A percentile compares a stretch with the other conserved stretches of the same genome.
Evolutionary conservation across 2,113 vertebrate species (phyloP).

Genomic region (Reinhardtius hippoglossoides): DNA sequence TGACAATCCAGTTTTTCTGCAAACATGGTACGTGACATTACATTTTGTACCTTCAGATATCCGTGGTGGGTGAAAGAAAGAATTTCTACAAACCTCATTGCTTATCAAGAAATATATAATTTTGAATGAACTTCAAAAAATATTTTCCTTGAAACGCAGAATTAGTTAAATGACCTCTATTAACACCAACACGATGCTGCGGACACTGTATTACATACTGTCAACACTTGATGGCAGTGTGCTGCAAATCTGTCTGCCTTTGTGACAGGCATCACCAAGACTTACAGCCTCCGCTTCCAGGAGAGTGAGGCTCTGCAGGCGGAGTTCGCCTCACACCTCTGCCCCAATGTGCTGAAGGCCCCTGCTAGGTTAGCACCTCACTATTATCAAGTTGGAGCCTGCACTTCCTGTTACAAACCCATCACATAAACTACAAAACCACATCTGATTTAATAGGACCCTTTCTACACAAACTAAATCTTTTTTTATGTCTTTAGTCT

Average conservation of each 20-base stretch:
- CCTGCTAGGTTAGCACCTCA: constrained; percentile 85
- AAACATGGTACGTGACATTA: constrained; percentile 85
- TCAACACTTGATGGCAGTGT: constrained; percentile 69
- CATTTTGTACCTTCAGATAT: not conserved
- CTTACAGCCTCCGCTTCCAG: constrained; percentile 88
- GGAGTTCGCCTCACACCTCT: constrained; percentile 87
- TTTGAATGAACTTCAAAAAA: not conserved
- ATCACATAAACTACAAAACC: too few species aligned
- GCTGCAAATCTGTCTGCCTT: constrained; percentile 29
- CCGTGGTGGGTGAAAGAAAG: not conserved
- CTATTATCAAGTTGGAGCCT: too few species aligned
- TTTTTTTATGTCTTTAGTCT: not conserved
- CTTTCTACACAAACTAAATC: not conserved
- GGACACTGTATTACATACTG: constrained; percentile 8
- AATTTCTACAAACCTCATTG: not conserved
- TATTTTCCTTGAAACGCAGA: not conserved
- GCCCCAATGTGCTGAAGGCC: constrained; percentile 88
- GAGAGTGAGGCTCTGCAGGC: constrained; percentile 91
- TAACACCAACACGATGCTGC: not conserved
- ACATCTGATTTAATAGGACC: constrained; percentile 34
- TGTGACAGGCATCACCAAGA: constrained; percentile 89
- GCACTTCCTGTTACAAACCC: too few species aligned
- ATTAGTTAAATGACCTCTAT: not conserved
- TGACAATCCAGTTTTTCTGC: constrained; percentile 90
- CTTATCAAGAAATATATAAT: not conserved